These are phyloP conservation scores for Synaphobranchus kaupii DNA, from an alignment of 2,797 vertebrate genomes.

Conservation along the genomic window DNA sequence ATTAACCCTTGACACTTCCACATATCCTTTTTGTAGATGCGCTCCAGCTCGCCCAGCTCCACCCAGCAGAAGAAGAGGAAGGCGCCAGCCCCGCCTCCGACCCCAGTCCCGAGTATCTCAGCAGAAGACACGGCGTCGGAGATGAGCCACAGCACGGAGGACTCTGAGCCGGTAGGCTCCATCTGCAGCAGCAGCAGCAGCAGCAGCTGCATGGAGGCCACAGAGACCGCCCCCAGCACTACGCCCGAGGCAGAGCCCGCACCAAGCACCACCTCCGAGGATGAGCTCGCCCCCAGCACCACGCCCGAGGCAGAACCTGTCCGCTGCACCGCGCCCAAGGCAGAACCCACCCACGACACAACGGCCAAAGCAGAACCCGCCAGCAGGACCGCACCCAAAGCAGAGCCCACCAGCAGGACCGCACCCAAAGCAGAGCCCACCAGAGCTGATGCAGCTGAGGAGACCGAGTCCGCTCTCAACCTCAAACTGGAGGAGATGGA, in stretches of 20 bases:
- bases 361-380: not conserved
- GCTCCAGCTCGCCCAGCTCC: slow-evolving; percentile 69
- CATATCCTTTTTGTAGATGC: slow-evolving; percentile 62
- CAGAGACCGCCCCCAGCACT: not conserved
- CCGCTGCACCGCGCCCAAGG: slow-evolving; percentile 51
- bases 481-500: slow-evolving; percentile 80
- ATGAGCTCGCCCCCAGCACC: slow-evolving; percentile 39
- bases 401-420: not conserved
- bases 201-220: slow-evolving; percentile 54
- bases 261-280: slow-evolving; percentile 1
- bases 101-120: slow-evolving; percentile 57
- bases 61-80: slow-evolving; percentile 87
- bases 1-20: not conserved
- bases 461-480: slow-evolving; percentile 66
- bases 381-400: slow-evolving; percentile 41
- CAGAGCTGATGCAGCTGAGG: slow-evolving; percentile 46
- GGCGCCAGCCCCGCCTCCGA: slow-evolving; percentile 83
- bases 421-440: not conserved
- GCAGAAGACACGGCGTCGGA: slow-evolving; percentile 70
- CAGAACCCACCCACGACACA: not conserved
- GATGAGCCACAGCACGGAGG: slow-evolving; percentile 67
- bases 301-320: slow-evolving; percentile 51
- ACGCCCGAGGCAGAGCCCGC: slow-evolving; percentile 7
- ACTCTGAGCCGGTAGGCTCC: slow-evolving; percentile 62
- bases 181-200: slow-evolving; percentile 51